phyloP scores from a whole-genome alignment of 2,797 vertebrate species.

The Tympanoctomys barrerae region DNA sequence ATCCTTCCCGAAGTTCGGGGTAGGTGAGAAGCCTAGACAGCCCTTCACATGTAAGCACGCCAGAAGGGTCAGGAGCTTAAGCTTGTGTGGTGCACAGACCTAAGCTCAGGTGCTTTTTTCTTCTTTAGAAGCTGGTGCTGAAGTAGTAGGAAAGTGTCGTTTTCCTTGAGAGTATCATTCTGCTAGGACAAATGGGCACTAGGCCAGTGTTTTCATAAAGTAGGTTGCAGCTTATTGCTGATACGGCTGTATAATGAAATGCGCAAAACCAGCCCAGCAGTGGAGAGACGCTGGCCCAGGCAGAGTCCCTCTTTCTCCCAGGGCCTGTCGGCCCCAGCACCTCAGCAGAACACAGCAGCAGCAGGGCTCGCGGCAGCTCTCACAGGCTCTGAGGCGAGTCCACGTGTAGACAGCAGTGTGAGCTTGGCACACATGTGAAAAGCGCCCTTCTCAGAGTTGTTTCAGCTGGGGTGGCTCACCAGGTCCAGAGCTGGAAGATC shows the following conservation, averaged over 20 bases:
- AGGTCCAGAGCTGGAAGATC: neutral
- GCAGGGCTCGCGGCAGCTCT: too few species aligned
- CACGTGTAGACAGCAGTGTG: too few species aligned
- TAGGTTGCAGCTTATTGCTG: neutral
- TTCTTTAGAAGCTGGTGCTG: neutral
- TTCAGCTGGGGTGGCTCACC: neutral
- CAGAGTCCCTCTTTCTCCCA: too few species aligned
- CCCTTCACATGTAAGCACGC: neutral
- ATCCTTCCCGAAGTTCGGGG: neutral
- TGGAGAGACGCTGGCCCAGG: neutral
- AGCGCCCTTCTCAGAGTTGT: neutral
- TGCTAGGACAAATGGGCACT: neutral
- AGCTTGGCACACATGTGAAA: rapidly evolving
- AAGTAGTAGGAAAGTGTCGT: neutral
- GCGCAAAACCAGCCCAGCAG: neutral
- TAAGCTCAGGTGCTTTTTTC: neutral
- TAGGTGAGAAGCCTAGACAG: neutral
- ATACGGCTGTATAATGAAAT: neutral
- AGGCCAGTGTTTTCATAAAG: neutral
- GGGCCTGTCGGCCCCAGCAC: too few species aligned
- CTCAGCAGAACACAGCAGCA: too few species aligned
- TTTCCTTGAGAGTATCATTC: neutral
- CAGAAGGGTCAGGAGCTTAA: neutral
- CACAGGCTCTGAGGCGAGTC: too few species aligned
- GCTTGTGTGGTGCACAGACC: neutral